phyloP scores from a whole-genome alignment of 2,797 vertebrate genomes.

The Megaceryle alcyon region DNA sequence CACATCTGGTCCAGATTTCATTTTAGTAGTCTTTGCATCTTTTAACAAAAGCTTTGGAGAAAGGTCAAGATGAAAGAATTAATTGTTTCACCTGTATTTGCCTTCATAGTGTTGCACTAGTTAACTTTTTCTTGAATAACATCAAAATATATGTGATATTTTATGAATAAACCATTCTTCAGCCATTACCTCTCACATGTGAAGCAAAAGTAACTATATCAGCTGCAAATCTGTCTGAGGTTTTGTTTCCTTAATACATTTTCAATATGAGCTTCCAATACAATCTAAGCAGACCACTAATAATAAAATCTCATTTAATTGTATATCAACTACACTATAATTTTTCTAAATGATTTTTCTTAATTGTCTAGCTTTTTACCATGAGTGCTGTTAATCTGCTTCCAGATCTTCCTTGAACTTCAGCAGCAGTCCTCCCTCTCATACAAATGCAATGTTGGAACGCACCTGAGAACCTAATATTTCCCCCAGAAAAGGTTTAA shows the following conservation, averaged over 20 bases:
- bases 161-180: neutral
- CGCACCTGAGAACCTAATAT: neutral
- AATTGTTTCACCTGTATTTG: neutral
- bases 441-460: neutral
- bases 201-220: neutral
- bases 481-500: neutral
- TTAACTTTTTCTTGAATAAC: neutral
- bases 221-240: neutral
- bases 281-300: neutral
- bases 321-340: neutral
- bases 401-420: constrained; percentile 17
- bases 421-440: neutral
- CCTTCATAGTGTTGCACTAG: neutral
- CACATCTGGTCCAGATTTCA: neutral
- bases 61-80: neutral
- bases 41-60: neutral
- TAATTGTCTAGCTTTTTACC: neutral
- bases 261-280: neutral
- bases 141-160: neutral
- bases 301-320: constrained; percentile 12
- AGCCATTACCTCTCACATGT: neutral
- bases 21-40: neutral
- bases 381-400: neutral
- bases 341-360: neutral
- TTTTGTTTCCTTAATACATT: neutral